Evolutionary conservation across 2,797 vertebrate genomes (phyloP), one percentile per base, ranked within the genome.

Genomic region (Poecile montanus): DNA sequence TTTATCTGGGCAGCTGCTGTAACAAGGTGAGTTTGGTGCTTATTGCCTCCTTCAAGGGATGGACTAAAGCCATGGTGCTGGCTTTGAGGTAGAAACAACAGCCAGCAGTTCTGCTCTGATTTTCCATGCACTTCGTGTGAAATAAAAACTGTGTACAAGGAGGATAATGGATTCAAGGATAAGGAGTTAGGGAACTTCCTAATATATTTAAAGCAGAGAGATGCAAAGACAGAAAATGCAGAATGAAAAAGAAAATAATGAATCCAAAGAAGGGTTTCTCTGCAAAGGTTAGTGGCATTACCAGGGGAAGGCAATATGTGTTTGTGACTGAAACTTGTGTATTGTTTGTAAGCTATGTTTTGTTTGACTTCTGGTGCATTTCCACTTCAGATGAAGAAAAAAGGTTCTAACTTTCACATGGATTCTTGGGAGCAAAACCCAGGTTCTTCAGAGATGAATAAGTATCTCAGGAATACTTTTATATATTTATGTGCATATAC

Each of bases 61-160:
- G 58, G 61, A 82, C 75, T 93, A 63, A 91, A 85, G 61, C 50
- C 3, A 1, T 27, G 44, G 36, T 71, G 45, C 84, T 93, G 58
- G 48, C 81, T 75, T 91, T 85, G 44, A 61, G 93, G 45, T 72
- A 47, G 74, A 92, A 97, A 78, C 72, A 84, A 70, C 56, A 88
- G 50, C 74, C 86, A 89, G n/a, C 91, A 23, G 5, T 76, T 81
- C 67, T 91, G 58, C 74, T 95, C 44, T 3, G 26, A 87, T 75
- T 81, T 96, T 76, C 26, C 53, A 51, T 11, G 19, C 66, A 66
- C 26, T 95, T 68, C 9, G 7, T 45, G 74, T 89, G n/a, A 74
- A 82, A 92, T 87, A 60, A 84, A 84, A 96, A 75, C 88, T 93
- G 67, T 40, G 80, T 67, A 38, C 80, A 60, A 79, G 73, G 76